A percentile compares a stretch with the other conserved stretches of the same genome.
Evolutionary conservation across 1,140 invertebrate genomes (phyloP).

Genomic region (Hylyphantes graminicola): DNA sequence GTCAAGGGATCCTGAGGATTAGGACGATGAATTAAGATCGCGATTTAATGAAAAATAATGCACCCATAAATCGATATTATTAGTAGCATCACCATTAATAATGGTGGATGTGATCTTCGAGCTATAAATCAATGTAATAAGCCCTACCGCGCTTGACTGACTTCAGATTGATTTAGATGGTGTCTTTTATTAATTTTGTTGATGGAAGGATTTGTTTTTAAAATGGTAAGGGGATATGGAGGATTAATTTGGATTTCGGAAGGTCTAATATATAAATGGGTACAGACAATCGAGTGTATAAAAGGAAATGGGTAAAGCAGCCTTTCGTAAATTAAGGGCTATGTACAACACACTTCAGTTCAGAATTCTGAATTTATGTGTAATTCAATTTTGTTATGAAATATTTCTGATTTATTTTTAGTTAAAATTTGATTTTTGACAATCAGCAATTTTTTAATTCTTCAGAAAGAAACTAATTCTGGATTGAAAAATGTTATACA

Average conservation of each 20-base stretch:
- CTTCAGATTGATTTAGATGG: slow-evolving; percentile 12
- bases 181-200: slow-evolving; percentile 16
- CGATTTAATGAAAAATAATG: slow-evolving; percentile 46
- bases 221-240: neutral
- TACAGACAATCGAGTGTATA: too few relatives aligned
- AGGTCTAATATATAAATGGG: neutral
- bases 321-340: too few relatives aligned
- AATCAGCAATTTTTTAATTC: too few relatives aligned
- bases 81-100: neutral
- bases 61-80: slow-evolving; percentile 39
- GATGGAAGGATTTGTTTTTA: neutral
- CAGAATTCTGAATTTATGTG: too few relatives aligned
- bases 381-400: too few relatives aligned
- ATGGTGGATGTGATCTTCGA: neutral
- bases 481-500: too few relatives aligned
- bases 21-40: slow-evolving; percentile 18
- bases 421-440: too few relatives aligned
- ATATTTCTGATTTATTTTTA: too few relatives aligned
- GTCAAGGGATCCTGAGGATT: slow-evolving; percentile 25
- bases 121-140: slow-evolving; percentile 7
- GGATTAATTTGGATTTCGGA: neutral
- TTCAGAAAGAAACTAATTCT: too few relatives aligned
- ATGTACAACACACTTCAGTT: too few relatives aligned
- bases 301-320: too few relatives aligned
- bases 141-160: neutral